Conservation (phyloP, 1,140 invertebrate genomes). For the Macrocentrus cingulum region DNA sequence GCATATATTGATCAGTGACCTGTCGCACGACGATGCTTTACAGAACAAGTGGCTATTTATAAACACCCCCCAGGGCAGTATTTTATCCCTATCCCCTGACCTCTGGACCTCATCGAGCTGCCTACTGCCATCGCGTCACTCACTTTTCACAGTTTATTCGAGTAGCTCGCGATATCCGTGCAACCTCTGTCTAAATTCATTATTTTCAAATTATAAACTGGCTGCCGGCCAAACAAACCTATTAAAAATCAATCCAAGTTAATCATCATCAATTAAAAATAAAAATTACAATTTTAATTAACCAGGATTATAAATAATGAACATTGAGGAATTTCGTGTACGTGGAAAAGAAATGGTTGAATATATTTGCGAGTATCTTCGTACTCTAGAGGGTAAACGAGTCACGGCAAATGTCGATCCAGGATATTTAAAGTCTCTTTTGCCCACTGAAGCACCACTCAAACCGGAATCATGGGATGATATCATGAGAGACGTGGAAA, state of each 20-base stretch:
- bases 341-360: conserved; percentile 90
- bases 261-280: no score
- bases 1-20: conserved; percentile 55
- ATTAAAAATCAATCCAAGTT: no score
- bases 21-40: conserved; percentile 46
- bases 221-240: no score
- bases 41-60: conserved; percentile 57
- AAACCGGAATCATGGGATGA: conserved; percentile 81
- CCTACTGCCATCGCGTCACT: not conserved
- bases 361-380: conserved; percentile 87
- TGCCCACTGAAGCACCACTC: conserved; percentile 77
- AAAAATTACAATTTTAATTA: no score
- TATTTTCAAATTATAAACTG: no score
- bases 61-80: conserved; percentile 33
- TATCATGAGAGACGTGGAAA: conserved; percentile 87
- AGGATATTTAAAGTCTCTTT: conserved; percentile 76
- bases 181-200: not conserved
- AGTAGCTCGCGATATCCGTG: not conserved
- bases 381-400: conserved; percentile 70
- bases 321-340: conserved; percentile 79
- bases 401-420: conserved; percentile 85
- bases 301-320: no score
- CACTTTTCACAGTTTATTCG: not conserved
- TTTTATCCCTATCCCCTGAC: conserved; percentile 26
- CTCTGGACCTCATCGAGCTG: conserved; percentile 9